Conservation (phyloP, 2,888 invertebrate species). For the Cheiracanthium punctorium region DNA sequence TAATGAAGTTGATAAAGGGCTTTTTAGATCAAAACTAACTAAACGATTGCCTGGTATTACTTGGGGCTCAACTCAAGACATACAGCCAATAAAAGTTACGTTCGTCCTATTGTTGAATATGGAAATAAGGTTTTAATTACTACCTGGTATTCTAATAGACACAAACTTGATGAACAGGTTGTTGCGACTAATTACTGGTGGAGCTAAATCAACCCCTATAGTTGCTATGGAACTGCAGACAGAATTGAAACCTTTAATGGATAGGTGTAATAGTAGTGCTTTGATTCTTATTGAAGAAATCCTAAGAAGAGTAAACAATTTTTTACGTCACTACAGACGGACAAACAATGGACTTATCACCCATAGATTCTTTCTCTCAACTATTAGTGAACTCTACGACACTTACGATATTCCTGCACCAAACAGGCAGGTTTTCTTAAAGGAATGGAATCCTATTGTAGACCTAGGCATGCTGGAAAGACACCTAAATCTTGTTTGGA, state of each 20-base stretch:
- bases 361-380: background rate
- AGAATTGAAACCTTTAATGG: background rate
- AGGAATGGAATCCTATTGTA: background rate
- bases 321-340: background rate
- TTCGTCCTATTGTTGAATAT: no score
- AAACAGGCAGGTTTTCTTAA: background rate
- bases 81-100: background rate
- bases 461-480: background rate
- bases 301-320: background rate
- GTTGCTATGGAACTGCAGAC: background rate
- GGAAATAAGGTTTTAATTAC: no score
- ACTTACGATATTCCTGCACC: background rate
- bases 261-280: background rate
- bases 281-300: background rate
- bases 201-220: background rate
- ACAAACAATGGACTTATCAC: background rate
- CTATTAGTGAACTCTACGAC: background rate
- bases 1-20: no score
- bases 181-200: no score
- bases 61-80: constrained; percentile 8
- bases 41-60: background rate
- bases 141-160: no score
- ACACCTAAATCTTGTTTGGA: background rate
- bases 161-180: background rate
- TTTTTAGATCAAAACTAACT: no score